Evolutionary conservation across 1,140 invertebrate species (phyloP).

Genomic region (Limonius californicus): DNA sequence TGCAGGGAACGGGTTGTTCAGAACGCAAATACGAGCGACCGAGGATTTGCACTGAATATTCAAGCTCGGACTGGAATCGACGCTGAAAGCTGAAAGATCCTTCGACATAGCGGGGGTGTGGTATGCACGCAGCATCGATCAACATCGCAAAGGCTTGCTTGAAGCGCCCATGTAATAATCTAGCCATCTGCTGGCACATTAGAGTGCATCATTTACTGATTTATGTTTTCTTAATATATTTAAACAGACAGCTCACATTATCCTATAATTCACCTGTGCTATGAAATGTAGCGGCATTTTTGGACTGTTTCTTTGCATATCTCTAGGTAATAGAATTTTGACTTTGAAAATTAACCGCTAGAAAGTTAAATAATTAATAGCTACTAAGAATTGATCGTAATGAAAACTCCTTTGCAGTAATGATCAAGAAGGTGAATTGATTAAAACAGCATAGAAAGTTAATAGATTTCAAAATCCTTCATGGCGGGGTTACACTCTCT

Average conservation of each 20-base stretch:
- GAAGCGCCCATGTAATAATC: background rate
- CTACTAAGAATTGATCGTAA: too few relatives aligned
- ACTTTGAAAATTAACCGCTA: too few relatives aligned
- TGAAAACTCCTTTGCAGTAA: too few relatives aligned
- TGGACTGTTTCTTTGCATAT: too few relatives aligned
- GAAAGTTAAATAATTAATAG: too few relatives aligned
- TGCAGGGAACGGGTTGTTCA: background rate
- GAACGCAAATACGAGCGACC: background rate
- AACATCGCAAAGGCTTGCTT: background rate
- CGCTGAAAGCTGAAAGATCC: background rate
- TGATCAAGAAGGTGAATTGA: too few relatives aligned
- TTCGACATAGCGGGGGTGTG: background rate
- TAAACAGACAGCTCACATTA: background rate
- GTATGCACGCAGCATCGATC: background rate
- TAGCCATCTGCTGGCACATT: background rate
- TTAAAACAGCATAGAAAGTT: too few relatives aligned
- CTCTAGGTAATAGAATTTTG: too few relatives aligned
- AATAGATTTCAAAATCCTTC: too few relatives aligned
- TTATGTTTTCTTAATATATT: slow-evolving; percentile 10
- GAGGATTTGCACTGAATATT: background rate
- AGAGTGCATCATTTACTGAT: slow-evolving; percentile 4
- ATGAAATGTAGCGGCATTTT: too few relatives aligned
- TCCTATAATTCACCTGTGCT: background rate
- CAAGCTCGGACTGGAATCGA: background rate
- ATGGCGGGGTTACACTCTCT: too few relatives aligned